Base-by-base conservation (phyloP, 2,888 invertebrate species). In the Oscheius sp. region DNA sequence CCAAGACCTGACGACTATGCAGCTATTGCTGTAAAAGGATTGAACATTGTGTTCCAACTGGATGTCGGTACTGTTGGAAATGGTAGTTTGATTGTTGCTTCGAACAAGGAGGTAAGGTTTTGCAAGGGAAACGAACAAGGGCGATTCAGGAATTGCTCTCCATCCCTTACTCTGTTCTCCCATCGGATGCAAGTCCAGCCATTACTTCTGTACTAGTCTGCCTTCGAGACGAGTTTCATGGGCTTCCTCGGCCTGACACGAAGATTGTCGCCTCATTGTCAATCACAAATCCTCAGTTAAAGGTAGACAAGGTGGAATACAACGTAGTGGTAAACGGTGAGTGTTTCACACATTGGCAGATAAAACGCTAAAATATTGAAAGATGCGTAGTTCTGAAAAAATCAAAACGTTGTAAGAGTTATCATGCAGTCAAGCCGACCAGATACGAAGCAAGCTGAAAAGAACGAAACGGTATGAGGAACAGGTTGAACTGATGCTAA, bases 281-380 rank as follows among this genome's bases (percentile, higher is more conserved):
- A 37, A 42, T 73, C 9, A 73, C 73, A 5, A 73, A 73, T 21
- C 47, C 53, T 4, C 63, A 73, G 53, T 33, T 37, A 7, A 65
- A 57, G 1, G 29, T 42, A 1, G 73, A 73, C 32, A 53, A 48
- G 3, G 63, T 63, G 2, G 37, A 59, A 32, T 57, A 59, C 35
- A 70, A 70, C 29, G 70, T 70, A 29, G 70, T 59, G 1, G 70
- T 70, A 1, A 70, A 70, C 33, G 70, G 70, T 70, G 13, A 29
- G 57, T 10, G 9, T 33, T 5, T n/a, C 21, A 21, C 21, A 21
- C 21, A 21, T 21, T 21, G 21, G 21, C 21, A 37, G n/a, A 11
- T 1, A 42, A n/a, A 9, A n/a, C 5, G 4, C 4, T 29, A 21
- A 21, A 21, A 21, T 21, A 5, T 42, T 42, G 42, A 42, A 42